These are phyloP conservation scores for Asarcornis scutulata DNA, from an alignment of 2,113 vertebrate genomes.

Conservation along the genomic window DNA sequence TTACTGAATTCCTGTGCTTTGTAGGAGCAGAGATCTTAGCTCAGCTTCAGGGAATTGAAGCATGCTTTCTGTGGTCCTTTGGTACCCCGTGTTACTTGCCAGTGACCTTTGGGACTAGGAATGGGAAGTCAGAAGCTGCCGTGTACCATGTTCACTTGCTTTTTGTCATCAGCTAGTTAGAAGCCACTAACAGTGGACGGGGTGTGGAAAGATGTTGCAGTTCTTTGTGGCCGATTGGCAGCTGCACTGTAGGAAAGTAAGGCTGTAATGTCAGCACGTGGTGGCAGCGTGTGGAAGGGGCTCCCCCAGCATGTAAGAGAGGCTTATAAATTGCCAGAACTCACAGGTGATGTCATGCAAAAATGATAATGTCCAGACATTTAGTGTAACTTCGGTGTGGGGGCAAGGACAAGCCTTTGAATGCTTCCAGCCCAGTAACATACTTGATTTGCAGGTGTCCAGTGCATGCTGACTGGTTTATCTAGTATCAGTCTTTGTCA, in stretches of 20 bases:
- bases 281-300: not conserved
- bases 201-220: not conserved
- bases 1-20: not conserved
- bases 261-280: not conserved
- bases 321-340: not conserved
- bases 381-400: not conserved
- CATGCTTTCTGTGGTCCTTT: not conserved
- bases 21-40: not conserved
- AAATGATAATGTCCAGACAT: not conserved
- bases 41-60: not conserved
- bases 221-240: not conserved
- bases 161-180: not conserved
- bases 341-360: not conserved
- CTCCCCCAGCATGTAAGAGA: not conserved
- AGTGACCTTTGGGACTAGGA: not conserved
- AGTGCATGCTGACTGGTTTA: fast-evolving
- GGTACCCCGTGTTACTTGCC: not conserved
- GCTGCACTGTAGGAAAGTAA: not conserved
- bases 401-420: not conserved
- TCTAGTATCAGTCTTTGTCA: not conserved
- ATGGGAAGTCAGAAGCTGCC: not conserved
- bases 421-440: fast-evolving
- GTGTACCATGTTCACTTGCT: not conserved
- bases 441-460: not conserved
- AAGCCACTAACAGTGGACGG: not conserved